Evolutionary conservation across 2,113 vertebrate species (phyloP), one percentile per base, ranked within the genome.

Genomic region (Dromiciops gliroides): DNA sequence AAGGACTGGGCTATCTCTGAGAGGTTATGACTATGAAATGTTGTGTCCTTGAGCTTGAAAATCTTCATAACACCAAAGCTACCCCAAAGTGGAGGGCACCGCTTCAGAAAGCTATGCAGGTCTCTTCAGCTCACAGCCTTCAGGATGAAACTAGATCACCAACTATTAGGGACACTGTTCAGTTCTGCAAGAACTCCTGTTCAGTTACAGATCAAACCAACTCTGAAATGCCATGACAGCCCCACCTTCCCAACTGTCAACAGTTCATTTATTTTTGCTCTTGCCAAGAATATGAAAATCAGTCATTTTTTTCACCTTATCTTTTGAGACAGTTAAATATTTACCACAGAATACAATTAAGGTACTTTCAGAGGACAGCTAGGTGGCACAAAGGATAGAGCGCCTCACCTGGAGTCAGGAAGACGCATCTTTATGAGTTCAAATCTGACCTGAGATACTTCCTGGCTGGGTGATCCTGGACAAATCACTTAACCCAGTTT

Each of bases 321-420:
- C 91, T 97, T 52, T 56, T 89, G 89, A 95, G 47, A 95, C 11
- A 48, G 28, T 51, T 50, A 92, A 48, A 14, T 92, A 48, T 83
- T 92, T 92, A 75, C 50, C 56, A 89, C 51, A 19, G 75, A 51
- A 51, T 89, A 94, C 90, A 51, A 92, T 49, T 89, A 75, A 48
- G 56, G 49, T 52, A 48, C 48, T 91, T 93, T 37, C 56, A 37
- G 60, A 31, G 31, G 31, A 5, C 25, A 67, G 31, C 12, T 37
- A 67, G 56, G 60, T 37, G 56, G 31, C 3, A 4, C 60, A 37
- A 4, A 16, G 60, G 12, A 67, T 37, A 37, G 31, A 67, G 31
- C 16, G 3, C 14, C 9, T 23, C 3, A 10, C 26, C 28, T 31
- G 28, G 56, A 60, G 56, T 60, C 56, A 56, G 26, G 10, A 56